These are phyloP conservation scores for Aulostomus chinensis DNA, from an alignment of 2,797 vertebrate species.

Conservation along the genomic window DNA sequence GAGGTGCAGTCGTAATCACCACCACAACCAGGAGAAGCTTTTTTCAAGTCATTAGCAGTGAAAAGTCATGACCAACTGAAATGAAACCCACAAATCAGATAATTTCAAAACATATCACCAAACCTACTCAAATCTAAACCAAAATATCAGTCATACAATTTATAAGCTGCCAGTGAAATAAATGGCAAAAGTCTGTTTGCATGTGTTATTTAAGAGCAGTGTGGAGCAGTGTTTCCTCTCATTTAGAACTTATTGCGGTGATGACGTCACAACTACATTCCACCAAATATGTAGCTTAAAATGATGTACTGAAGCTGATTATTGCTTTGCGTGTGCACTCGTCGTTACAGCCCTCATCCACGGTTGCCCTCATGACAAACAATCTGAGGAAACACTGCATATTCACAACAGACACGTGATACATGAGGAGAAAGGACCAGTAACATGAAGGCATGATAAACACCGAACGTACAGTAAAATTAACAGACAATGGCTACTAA, in stretches of 20 bases:
- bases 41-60: constrained; percentile 21
- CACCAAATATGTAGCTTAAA: not conserved
- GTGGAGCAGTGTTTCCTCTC: too few species aligned
- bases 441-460: too few species aligned
- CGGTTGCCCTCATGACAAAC: constrained; percentile 14
- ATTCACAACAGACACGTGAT: constrained; percentile 13
- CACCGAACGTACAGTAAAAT: too few species aligned
- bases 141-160: too few species aligned
- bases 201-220: constrained; percentile 1
- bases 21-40: not conserved
- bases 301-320: constrained; percentile 40
- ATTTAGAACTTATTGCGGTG: constrained; percentile 24
- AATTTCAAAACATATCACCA: too few species aligned
- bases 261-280: constrained; percentile 2
- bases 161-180: constrained; percentile 53
- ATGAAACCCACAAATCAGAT: too few species aligned
- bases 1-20: too few species aligned
- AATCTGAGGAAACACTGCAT: constrained; percentile 28
- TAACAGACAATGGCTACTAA: too few species aligned
- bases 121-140: too few species aligned
- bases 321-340: constrained; percentile 25
- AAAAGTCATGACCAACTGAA: constrained; percentile 5
- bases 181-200: constrained; percentile 15
- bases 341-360: not conserved
- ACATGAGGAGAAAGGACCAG: constrained; percentile 7